Base-by-base conservation (phyloP, 2,888 invertebrate genomes). In the Neoascia interrupta region DNA sequence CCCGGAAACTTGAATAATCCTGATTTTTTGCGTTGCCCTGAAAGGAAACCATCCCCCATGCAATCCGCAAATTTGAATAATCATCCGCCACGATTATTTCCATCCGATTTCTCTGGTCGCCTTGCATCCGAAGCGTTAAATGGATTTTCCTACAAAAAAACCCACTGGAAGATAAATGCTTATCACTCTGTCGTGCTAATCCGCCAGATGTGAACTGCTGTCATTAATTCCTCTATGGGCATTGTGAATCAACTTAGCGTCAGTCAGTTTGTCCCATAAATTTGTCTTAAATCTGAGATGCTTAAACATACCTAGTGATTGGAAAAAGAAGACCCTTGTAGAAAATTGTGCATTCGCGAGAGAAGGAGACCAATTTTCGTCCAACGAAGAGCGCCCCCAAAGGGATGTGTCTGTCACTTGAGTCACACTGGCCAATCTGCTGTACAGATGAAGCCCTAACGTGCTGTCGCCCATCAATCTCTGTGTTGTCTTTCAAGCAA, bases 121-220 rank as follows among this genome's bases (percentile, higher is more conserved):
- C n/a, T n/a, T n/a, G n/a, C n/a, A n/a, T n/a, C n/a, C n/a, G n/a
- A 74, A 68, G 68, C 68, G 68, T 39, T 39, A 73, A 60, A 73
- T 64, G 36, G 45, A 39, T 41, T 73, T 39, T n/a, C 16, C 5
- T 11, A 16, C n/a, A 16, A 26, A 3, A 28, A 3, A 31, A 23
- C 68, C 43, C 23, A 68, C 45, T 23, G 36, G 16, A 53, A 64
- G 70, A 76, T n/a, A 64, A 76, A 76, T 76, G 63, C 45, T 47
- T 34, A 63, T 47, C 49, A 58, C 45, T 76, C 34, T 51, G 51
- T 76, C 70, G 64, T 21, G 75, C 70, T 70, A 70, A 70, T 76
- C 64, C 58, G 26, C 63, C 70, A 76, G 63, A 63, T 70, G 63
- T 36, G 63, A 5, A 34, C 70, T 43, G 41, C 31, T 19, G 18